phyloP scores from a whole-genome alignment of 2,888 invertebrate genomes.

The Stenchaetothrips biformis region DNA sequence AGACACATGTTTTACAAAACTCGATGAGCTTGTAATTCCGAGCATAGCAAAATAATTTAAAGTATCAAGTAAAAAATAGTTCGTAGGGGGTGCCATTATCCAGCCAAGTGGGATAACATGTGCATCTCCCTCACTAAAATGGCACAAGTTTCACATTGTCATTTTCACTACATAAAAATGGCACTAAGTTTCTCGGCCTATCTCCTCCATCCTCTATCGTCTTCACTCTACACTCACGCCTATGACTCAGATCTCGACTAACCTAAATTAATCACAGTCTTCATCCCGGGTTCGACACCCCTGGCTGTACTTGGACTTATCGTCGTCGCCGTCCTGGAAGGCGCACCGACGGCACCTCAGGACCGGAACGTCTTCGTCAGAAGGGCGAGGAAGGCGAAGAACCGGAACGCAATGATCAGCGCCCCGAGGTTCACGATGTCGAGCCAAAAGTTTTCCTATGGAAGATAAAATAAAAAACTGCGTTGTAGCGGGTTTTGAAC shows the following conservation, averaged over 20 bases:
- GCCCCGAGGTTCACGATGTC: slow-evolving; percentile 67
- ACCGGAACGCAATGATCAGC: slow-evolving; percentile 68
- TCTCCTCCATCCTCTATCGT: too few species aligned
- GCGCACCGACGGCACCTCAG: background rate
- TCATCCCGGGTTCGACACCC: background rate
- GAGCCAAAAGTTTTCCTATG: slow-evolving; percentile 60
- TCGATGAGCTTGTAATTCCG: background rate
- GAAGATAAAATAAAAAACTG: slow-evolving; percentile 43
- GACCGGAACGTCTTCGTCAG: slow-evolving; percentile 59
- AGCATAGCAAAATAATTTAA: background rate
- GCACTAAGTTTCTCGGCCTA: too few species aligned
- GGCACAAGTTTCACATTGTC: background rate
- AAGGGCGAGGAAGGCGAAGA: slow-evolving; percentile 71
- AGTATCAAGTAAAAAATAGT: background rate
- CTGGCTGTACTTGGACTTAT: background rate
- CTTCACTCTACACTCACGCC: background rate
- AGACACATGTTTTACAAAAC: background rate
- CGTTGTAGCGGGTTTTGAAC: background rate
- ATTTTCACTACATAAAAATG: background rate
- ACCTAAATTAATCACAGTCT: slow-evolving; percentile 14
- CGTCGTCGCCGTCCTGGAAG: background rate
- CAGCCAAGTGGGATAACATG: too few species aligned
- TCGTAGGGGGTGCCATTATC: too few species aligned
- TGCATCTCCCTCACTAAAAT: too few species aligned
- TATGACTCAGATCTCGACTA: slow-evolving; percentile 1